Conservation (phyloP, 2,797 vertebrate species). For the Coregonus ussuriensis region DNA sequence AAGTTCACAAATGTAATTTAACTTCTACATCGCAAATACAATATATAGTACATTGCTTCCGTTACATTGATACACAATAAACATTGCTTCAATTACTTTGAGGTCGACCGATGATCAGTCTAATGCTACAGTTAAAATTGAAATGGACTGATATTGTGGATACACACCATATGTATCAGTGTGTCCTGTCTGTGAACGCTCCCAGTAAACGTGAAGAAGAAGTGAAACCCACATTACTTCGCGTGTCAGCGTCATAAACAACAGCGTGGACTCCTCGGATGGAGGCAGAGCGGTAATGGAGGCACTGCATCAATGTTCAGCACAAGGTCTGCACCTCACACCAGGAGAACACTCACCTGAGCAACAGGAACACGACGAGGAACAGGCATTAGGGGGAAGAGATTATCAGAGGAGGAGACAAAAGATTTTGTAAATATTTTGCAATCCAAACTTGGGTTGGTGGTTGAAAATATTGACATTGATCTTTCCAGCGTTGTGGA, state of each 20-base stretch:
- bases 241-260: slow-evolving; percentile 83
- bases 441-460: background rate
- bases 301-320: slow-evolving; percentile 84
- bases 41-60: background rate
- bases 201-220: slow-evolving; percentile 68
- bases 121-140: slow-evolving; percentile 59
- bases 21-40: slow-evolving; percentile 35
- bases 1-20: background rate
- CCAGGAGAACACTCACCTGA: slow-evolving; percentile 64
- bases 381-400: slow-evolving; percentile 43
- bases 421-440: background rate
- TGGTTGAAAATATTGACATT: slow-evolving; percentile 52
- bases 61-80: slow-evolving; percentile 6
- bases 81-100: slow-evolving; percentile 5
- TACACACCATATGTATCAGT: slow-evolving; percentile 57
- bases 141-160: slow-evolving; percentile 70
- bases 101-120: slow-evolving; percentile 56
- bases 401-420: slow-evolving; percentile 62
- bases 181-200: slow-evolving; percentile 70
- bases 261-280: slow-evolving; percentile 73
- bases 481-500: background rate
- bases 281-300: slow-evolving; percentile 78
- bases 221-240: slow-evolving; percentile 81
- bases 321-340: slow-evolving; percentile 80
- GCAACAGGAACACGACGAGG: slow-evolving; percentile 60